Base-by-base conservation (phyloP, 35 echinoderm and acorn worm genomes). In the Ophioderma brevispina region DNA sequence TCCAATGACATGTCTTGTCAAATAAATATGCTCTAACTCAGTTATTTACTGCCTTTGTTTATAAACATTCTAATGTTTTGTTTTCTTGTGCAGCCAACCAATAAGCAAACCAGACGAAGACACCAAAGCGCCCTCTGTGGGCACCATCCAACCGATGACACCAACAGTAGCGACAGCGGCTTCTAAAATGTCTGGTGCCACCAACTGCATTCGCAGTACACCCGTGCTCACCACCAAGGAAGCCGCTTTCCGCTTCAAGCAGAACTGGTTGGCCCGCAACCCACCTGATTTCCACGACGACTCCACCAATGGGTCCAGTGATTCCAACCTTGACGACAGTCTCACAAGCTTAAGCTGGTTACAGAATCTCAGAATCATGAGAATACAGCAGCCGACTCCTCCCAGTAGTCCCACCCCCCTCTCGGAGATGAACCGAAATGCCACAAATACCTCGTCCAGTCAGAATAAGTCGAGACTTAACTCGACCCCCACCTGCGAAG, bases 321-420 rank as follows among this genome's bases (percentile, higher is more conserved):
- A 86, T 8, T 82, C 43, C 5, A 90, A 88, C 40, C 91, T 99
- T 25, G 97, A 99, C 23, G 97, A 99, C 82, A 99, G 97, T 88
- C 81, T 99, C 23, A 99, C 97, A 1, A 99, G 97, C 78, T 88
- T 99, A 13, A 94, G 95, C 76, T 99, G 97, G 97, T 76, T 99
- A 30, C 97, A 99, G 76, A 95, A 99, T 76, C 78, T 99, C 30
- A 81, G 94, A 11, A 95, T 99, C 87, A 92, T 95, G 93, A 86
- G 89, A 56, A 92, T 99, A 50, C 88, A 90, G 75, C 93, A 95
- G 36, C 94, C 97, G 8, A 93, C 97, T 2, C 97, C 97, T 17
- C 95, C 95, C 0, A 93, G 89, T 81, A 99, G 97, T 70, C 97
- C 97, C 3, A 90, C 93, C 33, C 97, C 93, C 3, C 70, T 99